phyloP scores from a whole-genome alignment of 2,113 vertebrate genomes.

The Perccottus glenii region DNA sequence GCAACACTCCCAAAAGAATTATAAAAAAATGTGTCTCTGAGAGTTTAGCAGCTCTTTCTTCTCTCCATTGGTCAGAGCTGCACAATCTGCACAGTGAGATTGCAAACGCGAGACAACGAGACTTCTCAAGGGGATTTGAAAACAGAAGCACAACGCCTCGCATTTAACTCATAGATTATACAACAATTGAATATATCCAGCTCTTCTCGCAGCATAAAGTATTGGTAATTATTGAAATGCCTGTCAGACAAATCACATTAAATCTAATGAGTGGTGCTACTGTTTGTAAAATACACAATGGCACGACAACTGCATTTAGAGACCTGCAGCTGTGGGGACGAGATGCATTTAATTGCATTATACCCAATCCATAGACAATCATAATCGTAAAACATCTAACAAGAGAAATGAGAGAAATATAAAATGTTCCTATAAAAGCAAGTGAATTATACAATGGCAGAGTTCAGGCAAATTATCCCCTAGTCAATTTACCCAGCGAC shows the following conservation, averaged over 20 bases:
- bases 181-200: constrained; percentile 7
- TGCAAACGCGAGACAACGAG: neutral
- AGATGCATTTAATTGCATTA: constrained; percentile 9
- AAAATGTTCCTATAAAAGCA: neutral
- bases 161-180: constrained; percentile 35
- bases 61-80: constrained; percentile 9
- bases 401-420: constrained; percentile 6
- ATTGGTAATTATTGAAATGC: constrained; percentile 20
- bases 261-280: constrained; percentile 23
- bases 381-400: constrained; percentile 32
- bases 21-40: constrained; percentile 2
- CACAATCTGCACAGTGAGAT: neutral
- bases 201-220: neutral
- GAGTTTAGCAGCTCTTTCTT: neutral
- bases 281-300: constrained; percentile 22
- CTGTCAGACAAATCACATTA: constrained; percentile 42
- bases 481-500: constrained; percentile 28
- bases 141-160: neutral
- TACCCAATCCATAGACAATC: constrained; percentile 4
- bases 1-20: constrained; percentile 21
- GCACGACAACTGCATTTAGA: constrained; percentile 1
- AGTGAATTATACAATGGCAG: constrained; percentile 13
- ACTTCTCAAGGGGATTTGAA: neutral
- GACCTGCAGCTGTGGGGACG: neutral
- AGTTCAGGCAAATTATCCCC: constrained; percentile 13